Evolutionary conservation across 2,797 vertebrate genomes (phyloP).

Genomic region (Sebastes cheni): DNA sequence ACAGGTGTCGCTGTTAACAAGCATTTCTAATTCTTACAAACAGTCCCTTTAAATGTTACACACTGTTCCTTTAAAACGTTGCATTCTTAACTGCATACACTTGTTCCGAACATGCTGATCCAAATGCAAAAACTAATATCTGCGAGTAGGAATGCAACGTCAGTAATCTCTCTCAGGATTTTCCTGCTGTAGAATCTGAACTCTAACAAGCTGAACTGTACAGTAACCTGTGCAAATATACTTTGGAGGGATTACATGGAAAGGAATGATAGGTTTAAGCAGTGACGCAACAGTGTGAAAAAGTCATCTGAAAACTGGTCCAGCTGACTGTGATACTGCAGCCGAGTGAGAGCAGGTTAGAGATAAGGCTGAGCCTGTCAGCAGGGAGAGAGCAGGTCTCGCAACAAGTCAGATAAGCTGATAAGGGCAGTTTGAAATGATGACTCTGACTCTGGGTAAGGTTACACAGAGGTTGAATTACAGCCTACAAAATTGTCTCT

Average conservation of each 20-base stretch:
- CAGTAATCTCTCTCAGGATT: background rate
- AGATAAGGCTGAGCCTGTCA: slow-evolving; percentile 36
- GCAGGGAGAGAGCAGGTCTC: slow-evolving; percentile 19
- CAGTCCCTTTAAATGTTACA: background rate
- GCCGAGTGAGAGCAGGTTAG: slow-evolving; percentile 12
- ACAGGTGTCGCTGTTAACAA: too few relatives aligned
- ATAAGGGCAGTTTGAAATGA: slow-evolving; percentile 18
- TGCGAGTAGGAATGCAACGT: background rate
- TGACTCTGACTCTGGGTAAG: background rate
- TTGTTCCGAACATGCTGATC: background rate
- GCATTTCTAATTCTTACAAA: too few relatives aligned
- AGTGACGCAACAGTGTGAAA: slow-evolving; percentile 15
- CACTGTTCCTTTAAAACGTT: too few relatives aligned
- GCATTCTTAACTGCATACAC: background rate
- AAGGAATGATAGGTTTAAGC: background rate
- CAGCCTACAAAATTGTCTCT: slow-evolving; percentile 5
- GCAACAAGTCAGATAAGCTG: slow-evolving; percentile 41
- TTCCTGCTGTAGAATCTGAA: background rate
- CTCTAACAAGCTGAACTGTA: background rate
- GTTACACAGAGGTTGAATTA: slow-evolving; percentile 23
- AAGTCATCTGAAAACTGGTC: slow-evolving; percentile 3
- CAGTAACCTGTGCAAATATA: background rate
- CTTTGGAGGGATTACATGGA: slow-evolving; percentile 17
- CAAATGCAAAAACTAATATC: background rate
- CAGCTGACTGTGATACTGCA: slow-evolving; percentile 15